phyloP scores from a whole-genome alignment of 2,888 invertebrate species.

The Drosophila austrosaltans region DNA sequence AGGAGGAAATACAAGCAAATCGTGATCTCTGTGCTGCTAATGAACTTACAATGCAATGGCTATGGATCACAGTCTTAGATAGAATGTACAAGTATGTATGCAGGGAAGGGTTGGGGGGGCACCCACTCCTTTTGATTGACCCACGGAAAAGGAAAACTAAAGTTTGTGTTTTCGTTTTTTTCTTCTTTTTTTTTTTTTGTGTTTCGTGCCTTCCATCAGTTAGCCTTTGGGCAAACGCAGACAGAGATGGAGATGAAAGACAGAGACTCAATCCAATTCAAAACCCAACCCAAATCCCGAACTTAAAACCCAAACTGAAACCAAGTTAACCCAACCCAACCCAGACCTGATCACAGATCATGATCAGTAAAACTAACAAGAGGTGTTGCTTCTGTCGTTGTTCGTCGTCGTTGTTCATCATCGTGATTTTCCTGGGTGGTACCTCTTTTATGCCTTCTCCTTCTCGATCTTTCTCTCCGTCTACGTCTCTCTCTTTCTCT shows the following conservation, averaged over 20 bases:
- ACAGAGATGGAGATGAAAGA: conserved; percentile 3
- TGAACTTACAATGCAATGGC: conserved; percentile 76
- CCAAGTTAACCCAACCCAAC: conserved; percentile 1
- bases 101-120: conserved; percentile 31
- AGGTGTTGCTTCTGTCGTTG: conserved; percentile 78
- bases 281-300: not conserved
- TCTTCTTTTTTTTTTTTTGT: conserved; percentile 12
- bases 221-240: conserved; percentile 39
- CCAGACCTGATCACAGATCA: conserved; percentile 50
- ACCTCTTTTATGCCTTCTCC: conserved; percentile 21
- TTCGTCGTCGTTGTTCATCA: conserved; percentile 54
- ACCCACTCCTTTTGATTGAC: conserved; percentile 61
- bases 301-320: not conserved
- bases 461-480: conserved; percentile 3
- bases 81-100: conserved; percentile 8
- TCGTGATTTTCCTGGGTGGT: conserved; percentile 75
- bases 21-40: conserved; percentile 78
- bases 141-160: conserved; percentile 50
- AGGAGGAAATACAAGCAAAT: conserved; percentile 56
- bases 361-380: conserved; percentile 81
- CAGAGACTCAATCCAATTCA: not conserved
- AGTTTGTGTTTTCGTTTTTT: not conserved
- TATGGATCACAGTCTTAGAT: conserved; percentile 55
- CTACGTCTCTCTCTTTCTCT: conserved; percentile 30
- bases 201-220: conserved; percentile 52